Base-by-base conservation (phyloP, 2,113 vertebrate species). In the Anguilla rostrata region DNA sequence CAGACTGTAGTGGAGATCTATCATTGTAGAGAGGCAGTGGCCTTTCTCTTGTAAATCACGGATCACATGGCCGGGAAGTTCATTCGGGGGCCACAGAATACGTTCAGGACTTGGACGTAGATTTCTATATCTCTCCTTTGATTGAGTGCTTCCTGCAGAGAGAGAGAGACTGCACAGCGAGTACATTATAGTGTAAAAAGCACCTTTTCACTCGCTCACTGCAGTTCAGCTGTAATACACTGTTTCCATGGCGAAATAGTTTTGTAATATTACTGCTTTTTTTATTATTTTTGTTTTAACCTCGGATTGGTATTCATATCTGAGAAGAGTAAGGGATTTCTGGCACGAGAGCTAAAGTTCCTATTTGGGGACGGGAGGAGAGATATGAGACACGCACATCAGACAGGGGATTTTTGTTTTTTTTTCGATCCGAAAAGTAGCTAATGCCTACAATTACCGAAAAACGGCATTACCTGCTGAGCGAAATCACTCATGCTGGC, bases 81-180 rank as follows among this genome's bases (percentile, higher is more conserved):
- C 95, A 96, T 94, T 95, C 94, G 92, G 92, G 94, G 95, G 95
- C 95, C 95, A 96, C 89, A 41, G 94, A 95, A 94, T 94, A 94
- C 92, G 93, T 94, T 95, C 89, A 93, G 90, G 92, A 90, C 94
- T 92, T 88, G 92, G 92, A 95, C 92, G 87, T 83, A 46, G 88
- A 80, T 90, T 78, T 90, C 89, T 91, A 92, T 94, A 93, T 92
- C 91, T 95, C 91, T 93, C 89, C 22, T 92, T 90, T 94, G 94
- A 96, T 94, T 83, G 94, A 95, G 92, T 92, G 92, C 88, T 91
- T 92, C 93, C 94, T 92, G 92, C 91, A 93, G 92, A 92, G 89
- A 87, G 57, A 90, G 84, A 92, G 90, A 91, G 89, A 88, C 60
- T 66, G 8, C 22, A 66, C 60, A 22, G 60, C 91, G 92, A 94